A percentile compares a stretch with the other conserved stretches of the same genome.
phyloP scores from a whole-genome alignment of 2,888 invertebrate genomes.

The Ormyrus nitidulus region DNA sequence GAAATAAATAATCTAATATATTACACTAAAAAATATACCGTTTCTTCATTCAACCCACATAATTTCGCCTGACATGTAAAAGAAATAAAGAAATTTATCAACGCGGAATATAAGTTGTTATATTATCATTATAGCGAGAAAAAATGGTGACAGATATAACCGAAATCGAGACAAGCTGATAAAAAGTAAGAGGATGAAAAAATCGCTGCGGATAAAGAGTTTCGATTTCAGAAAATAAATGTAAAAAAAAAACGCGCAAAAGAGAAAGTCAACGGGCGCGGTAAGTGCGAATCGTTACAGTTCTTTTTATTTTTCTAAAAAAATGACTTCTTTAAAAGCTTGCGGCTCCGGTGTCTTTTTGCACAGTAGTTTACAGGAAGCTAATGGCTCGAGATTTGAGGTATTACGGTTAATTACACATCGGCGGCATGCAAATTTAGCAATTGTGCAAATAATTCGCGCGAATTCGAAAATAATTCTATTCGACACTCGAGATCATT shows the following conservation, averaged over 20 bases:
- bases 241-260: not conserved
- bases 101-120: not conserved
- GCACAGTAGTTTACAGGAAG: not conserved
- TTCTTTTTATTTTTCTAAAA: conserved; percentile 9
- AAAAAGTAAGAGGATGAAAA: conserved; percentile 2
- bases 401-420: conserved; percentile 12
- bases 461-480: too few species aligned
- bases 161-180: not conserved
- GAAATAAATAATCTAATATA: too few species aligned
- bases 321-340: not conserved
- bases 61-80: too few species aligned
- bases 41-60: too few species aligned
- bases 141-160: not conserved
- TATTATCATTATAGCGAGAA: conserved; percentile 3
- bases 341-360: too few species aligned
- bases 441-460: too few species aligned
- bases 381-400: conserved; percentile 8
- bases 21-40: too few species aligned
- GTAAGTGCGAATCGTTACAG: not conserved
- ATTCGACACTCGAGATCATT: too few species aligned
- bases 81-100: too few species aligned
- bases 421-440: not conserved
- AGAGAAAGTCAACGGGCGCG: conserved; percentile 14
- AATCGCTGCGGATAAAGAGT: not conserved
- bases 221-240: not conserved